Base-by-base conservation (phyloP, 2,797 vertebrate species). In the Ispidina lecontei region DNA sequence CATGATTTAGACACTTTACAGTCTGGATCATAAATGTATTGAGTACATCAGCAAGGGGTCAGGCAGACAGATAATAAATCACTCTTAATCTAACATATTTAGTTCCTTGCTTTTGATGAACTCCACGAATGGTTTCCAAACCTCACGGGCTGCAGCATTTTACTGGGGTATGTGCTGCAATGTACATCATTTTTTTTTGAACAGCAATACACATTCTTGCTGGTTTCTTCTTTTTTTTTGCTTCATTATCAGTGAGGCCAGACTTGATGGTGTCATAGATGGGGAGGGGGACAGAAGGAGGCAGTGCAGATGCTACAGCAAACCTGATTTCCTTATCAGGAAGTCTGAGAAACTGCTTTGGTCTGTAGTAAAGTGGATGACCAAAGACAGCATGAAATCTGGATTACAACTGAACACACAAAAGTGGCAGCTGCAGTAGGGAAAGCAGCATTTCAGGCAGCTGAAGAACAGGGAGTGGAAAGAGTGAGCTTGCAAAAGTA, bases 321-420 rank as follows among this genome's bases (percentile, higher is more conserved):
- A 73, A 10, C 51, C 72, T 60, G 49, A 87, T 79, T 84, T 78
- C 85, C 59, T 86, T 41, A 33, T 46, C 60, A 51, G 17, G 37
- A 63, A 51, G 86, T 31, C 43, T 14, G 89, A 89, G 65, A 64
- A 86, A 63, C 10, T 87, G 75, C 86, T 68, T 59, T 46, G 62
- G 91, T 88, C 69, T 35, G 67, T 76, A 90, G n/a, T 59, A 64
- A 80, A 88, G 69, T 58, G 43, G 89, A 47, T 91, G 87, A 91
- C 73, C 75, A 87, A 71, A 77, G 52, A 64, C 67, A 79, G 59
- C 8, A 1, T 91, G 92, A 84, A 83, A 94, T 93, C 56, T 33
- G 67, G 64, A 88, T 93, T 94, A 94, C 72, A 92, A 84, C 64
- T 64, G n/a, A 83, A 56, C 5, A 51, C 47, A 94, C 78, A 88